Evolutionary conservation across 2,888 invertebrate species (phyloP).

Genomic region (Eledona agricola): DNA sequence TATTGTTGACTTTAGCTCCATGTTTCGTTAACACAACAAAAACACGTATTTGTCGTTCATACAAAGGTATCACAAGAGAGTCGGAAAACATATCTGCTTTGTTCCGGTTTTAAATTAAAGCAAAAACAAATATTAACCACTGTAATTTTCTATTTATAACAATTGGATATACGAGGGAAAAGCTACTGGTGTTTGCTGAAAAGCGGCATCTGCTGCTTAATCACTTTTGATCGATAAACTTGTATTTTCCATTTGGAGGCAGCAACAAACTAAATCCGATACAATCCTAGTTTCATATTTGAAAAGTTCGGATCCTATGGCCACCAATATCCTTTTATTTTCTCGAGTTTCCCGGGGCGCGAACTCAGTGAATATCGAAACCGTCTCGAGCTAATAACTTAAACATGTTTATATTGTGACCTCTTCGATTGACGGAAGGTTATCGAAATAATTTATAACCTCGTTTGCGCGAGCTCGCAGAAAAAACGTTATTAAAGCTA

Average conservation of each 20-base stretch:
- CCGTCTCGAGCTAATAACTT: background rate
- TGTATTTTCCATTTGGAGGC: no score
- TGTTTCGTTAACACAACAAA: constrained; percentile 12
- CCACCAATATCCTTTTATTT: constrained; percentile 20
- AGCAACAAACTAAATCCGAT: constrained; percentile 8
- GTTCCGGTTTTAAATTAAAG: no score
- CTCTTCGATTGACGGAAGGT: no score
- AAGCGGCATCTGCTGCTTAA: no score
- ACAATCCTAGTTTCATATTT: constrained; percentile 18
- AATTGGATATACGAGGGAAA: no score
- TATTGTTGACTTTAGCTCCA: constrained; percentile 8
- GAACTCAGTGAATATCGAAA: constrained; percentile 4
- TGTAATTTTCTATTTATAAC: no score
- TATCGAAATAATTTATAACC: no score
- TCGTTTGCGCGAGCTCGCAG: constrained; percentile 6
- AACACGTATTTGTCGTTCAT: no score
- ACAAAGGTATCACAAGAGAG: background rate
- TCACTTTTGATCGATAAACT: no score
- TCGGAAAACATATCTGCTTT: constrained; percentile 4
- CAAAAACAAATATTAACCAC: no score
- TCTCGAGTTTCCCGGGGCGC: constrained; percentile 9
- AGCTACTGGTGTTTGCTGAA: no score
- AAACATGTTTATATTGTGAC: no score
- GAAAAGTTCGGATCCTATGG: constrained; percentile 26
- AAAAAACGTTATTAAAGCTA: constrained; percentile 7